Evolutionary conservation across 1,140 invertebrate species (phyloP).

Genomic region (Sycophaga agraensis): DNA sequence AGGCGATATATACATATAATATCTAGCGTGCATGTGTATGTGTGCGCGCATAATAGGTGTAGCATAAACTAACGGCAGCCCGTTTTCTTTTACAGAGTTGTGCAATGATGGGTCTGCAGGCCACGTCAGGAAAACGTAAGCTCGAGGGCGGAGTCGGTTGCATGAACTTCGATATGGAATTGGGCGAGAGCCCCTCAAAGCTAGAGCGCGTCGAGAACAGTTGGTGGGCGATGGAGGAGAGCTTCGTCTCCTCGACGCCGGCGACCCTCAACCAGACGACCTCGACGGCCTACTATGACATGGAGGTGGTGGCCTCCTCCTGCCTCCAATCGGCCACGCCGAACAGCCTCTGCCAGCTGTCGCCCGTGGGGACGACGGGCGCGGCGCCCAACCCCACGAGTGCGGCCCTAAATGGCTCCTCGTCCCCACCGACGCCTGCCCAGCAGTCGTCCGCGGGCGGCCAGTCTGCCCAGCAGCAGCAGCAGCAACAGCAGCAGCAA

Average conservation of each 20-base stretch:
- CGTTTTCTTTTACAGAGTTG: slow-evolving; percentile 61
- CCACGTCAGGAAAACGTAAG: slow-evolving; percentile 72
- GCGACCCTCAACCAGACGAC: slow-evolving; percentile 33
- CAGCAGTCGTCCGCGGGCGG: not conserved
- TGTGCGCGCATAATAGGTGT: too few relatives aligned
- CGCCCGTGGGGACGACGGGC: not conserved
- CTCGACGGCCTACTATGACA: slow-evolving; percentile 42
- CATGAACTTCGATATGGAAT: slow-evolving; percentile 56
- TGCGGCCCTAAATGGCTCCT: not conserved
- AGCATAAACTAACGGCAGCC: not conserved
- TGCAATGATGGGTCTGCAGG: slow-evolving; percentile 77
- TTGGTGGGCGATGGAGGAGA: slow-evolving; percentile 56
- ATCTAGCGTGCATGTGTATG: too few relatives aligned
- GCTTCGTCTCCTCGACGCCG: slow-evolving; percentile 35
- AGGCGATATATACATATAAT: too few relatives aligned
- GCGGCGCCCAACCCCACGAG: not conserved
- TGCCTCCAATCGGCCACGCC: slow-evolving; percentile 37
- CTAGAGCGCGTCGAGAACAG: slow-evolving; percentile 53
- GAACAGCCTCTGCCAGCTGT: slow-evolving; percentile 32
- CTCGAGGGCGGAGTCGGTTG: slow-evolving; percentile 59
- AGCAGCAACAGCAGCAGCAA: slow-evolving; percentile 20
- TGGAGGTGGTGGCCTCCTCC: slow-evolving; percentile 42
- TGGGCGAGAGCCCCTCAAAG: slow-evolving; percentile 55
- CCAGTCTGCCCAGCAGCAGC: slow-evolving; percentile 1
- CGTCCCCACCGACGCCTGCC: not conserved